Percentiles rank a stretch among this genome's conserved stretches.
phyloP scores from a whole-genome alignment of 2,888 invertebrate genomes.

The Dusona sp. region DNA sequence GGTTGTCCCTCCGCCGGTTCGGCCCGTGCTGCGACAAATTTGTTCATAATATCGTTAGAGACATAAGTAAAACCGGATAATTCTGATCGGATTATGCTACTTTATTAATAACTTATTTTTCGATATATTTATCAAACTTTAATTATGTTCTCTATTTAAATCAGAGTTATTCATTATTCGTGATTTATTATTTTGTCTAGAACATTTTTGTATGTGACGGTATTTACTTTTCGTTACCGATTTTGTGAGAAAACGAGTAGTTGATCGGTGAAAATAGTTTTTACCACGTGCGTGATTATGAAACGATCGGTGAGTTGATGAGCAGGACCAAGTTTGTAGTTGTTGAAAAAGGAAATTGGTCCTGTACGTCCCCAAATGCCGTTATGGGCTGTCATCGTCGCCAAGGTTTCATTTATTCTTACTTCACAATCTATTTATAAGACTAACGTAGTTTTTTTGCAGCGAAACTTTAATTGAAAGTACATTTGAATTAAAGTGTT shows the following conservation, averaged over 20 bases:
- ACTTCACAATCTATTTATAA: not conserved
- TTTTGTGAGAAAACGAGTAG: not conserved
- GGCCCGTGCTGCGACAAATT: not conserved
- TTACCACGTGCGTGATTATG: not conserved
- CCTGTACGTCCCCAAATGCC: no score
- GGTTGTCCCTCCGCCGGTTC: not conserved
- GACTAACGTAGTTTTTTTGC: not conserved
- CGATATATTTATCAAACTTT: not conserved
- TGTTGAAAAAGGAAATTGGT: not conserved
- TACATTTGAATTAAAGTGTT: no score
- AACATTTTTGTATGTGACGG: not conserved
- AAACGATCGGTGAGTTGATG: not conserved
- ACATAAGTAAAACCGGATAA: not conserved
- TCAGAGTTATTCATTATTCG: not conserved
- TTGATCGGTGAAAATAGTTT: not conserved
- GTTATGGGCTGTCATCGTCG: not conserved
- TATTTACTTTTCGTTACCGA: not conserved
- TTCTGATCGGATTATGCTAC: not conserved
- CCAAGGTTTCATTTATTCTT: not conserved
- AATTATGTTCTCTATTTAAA: not conserved
- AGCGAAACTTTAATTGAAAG: not conserved
- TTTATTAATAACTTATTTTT: not conserved
- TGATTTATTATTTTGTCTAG: not conserved
- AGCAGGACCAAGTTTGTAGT: not conserved
- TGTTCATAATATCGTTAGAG: no score